Conservation (phyloP, 2,797 vertebrate species). For the Rhyacichthys aspro region DNA sequence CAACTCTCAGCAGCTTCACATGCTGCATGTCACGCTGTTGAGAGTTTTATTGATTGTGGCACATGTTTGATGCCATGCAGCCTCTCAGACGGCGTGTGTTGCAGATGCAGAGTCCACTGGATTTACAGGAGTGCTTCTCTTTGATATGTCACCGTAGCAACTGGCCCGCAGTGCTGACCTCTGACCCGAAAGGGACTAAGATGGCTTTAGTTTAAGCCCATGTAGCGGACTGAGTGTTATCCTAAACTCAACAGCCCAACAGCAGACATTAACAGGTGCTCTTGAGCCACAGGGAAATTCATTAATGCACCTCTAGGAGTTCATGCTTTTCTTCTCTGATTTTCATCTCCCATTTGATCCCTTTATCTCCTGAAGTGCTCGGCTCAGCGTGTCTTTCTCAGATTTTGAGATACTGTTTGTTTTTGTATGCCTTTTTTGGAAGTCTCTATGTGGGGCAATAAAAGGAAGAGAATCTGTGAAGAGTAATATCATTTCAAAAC, state of each 20-base stretch:
- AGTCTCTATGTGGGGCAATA: background rate
- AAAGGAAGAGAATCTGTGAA: constrained; percentile 8
- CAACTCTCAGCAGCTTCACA: constrained; percentile 19
- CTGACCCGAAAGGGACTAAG: constrained; percentile 45
- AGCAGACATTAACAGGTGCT: constrained; percentile 59
- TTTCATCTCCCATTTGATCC: constrained; percentile 27
- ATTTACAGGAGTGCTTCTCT: constrained; percentile 54
- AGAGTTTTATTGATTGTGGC: constrained; percentile 67
- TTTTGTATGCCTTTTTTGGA: constrained; percentile 31
- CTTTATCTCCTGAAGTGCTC: constrained; percentile 30
- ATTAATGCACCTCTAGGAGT: constrained; percentile 24
- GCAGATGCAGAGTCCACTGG: constrained; percentile 38
- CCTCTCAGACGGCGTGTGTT: constrained; percentile 19
- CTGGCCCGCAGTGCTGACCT: constrained; percentile 33
- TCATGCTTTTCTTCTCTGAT: constrained; percentile 22
- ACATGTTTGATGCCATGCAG: constrained; percentile 66
- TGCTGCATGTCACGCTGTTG: constrained; percentile 45
- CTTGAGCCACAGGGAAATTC: constrained; percentile 38
- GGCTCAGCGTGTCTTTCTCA: constrained; percentile 10
- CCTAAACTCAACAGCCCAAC: constrained; percentile 31
- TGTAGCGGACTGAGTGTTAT: constrained; percentile 49
- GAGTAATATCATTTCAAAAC: constrained; percentile 4
- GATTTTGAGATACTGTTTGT: constrained; percentile 27
- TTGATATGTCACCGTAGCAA: constrained; percentile 56
- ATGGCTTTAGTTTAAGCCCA: constrained; percentile 34